Evolutionary conservation across 2,888 invertebrate species (phyloP), one percentile per base, ranked within the genome.

Genomic region (Opisthograptis luteolata): DNA sequence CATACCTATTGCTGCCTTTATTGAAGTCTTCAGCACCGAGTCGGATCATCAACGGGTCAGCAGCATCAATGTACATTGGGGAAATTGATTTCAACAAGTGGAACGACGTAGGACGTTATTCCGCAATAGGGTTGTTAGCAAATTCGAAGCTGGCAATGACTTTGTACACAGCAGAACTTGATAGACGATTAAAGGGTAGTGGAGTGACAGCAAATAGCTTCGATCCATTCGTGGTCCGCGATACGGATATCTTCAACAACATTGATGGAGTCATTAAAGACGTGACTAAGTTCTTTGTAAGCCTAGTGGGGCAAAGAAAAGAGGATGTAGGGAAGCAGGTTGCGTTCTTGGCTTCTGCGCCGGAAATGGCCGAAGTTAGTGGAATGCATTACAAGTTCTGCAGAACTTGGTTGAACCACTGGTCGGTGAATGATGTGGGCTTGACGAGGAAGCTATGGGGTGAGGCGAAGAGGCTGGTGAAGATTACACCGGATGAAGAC

Each of bases 151-250:
- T 95, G 35, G 94, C 94, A 0, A 91, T 92, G 62, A 68, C 93
- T 8, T 73, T 95, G 1, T 94, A 94, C 53, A 93, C 92, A 1
- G 87, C 78, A 32, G 93, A 94, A 77, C 75, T 95, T 22, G 86
- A 92, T 12, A 82, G 82, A 50, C 81, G 82, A 65, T 65, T 94
- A 9, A 65, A 88, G 79, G 92, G 92, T 78, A 73, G 71, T 15
- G 91, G 92, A 32, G 93, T 96, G 0, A 94, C 93, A 2, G 93
- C 92, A 0, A 94, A 95, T 70, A 92, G 92, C 28, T 92, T 93
- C 36, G 94, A 95, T 78, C 87, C 88, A 0, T 89, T 80, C 27
- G 7, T 88, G 0, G 86, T 84, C 2, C 70, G 70, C 8, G 84
- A 81, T 46, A 88, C 88, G 0, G 72, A 82, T 47, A 43, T 87